Conservation (phyloP, 2,888 invertebrate species). For the Drosophila rubida region DNA sequence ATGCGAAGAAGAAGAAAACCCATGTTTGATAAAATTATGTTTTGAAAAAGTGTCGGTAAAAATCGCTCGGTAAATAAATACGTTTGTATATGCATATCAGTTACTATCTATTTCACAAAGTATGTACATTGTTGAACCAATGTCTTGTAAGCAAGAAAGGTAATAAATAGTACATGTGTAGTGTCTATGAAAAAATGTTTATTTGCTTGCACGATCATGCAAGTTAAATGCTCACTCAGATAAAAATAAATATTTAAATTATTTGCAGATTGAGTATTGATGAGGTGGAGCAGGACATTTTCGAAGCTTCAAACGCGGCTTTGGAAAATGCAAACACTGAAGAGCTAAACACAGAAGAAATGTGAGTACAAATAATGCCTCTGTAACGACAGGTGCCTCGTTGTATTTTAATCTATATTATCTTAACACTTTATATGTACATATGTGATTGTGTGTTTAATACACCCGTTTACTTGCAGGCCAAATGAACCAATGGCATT, state of each 20-base stretch:
- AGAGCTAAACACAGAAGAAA: conserved; percentile 20
- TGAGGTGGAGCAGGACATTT: conserved; percentile 21
- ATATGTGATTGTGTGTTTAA: neutral
- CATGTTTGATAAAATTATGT: conserved; percentile 20
- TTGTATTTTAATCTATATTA: conserved; percentile 3
- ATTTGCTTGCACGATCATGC: neutral
- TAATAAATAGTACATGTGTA: conserved; percentile 26
- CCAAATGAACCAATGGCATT: conserved; percentile 72
- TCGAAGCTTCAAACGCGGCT: conserved; percentile 6
- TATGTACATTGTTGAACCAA: conserved; percentile 50
- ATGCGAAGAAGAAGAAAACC: conserved; percentile 21
- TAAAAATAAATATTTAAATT: neutral
- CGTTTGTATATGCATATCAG: conserved; percentile 4
- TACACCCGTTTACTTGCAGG: conserved; percentile 19
- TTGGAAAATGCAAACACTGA: conserved; percentile 29
- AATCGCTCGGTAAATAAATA: neutral
- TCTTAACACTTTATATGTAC: neutral
- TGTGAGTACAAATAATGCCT: conserved; percentile 18
- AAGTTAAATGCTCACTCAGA: neutral
- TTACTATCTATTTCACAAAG: neutral
- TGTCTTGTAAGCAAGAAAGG: conserved; percentile 68
- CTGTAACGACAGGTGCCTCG: conserved; percentile 22
- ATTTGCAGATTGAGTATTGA: conserved; percentile 20
- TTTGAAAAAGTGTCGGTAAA: too few species aligned
- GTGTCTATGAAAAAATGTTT: neutral